Conservation (phyloP, 2,113 vertebrate genomes). For the Garra rufa region DNA sequence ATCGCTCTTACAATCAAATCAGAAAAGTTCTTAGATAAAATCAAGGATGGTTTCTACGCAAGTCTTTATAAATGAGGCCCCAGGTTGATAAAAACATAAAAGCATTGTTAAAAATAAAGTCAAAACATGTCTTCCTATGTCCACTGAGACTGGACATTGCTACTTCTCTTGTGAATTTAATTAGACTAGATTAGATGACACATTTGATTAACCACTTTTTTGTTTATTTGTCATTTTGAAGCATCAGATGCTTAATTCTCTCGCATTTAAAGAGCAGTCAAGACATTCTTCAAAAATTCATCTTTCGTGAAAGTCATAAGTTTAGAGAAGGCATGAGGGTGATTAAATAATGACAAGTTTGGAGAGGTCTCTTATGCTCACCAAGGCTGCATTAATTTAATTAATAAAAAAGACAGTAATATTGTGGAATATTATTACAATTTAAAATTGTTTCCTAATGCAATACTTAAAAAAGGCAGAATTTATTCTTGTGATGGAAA, state of each 20-base stretch:
- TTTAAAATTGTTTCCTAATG: no score
- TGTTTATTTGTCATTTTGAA: background rate
- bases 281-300: background rate
- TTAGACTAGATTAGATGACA: background rate
- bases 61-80: no score
- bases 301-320: background rate
- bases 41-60: no score
- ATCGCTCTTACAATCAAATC: no score
- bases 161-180: background rate
- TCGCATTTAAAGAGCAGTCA: no score
- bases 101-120: background rate
- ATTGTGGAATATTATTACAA: background rate
- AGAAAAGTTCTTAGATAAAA: no score
- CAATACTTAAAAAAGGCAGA: no score
- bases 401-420: background rate
- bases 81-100: background rate
- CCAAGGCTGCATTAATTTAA: conserved; percentile 2
- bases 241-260: no score
- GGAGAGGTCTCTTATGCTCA: background rate
- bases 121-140: background rate
- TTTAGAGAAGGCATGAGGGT: background rate
- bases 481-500: no score
- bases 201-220: background rate
- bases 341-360: background rate
- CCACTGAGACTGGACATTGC: background rate